Evolutionary conservation across 2,113 vertebrate genomes (phyloP), one percentile per base, ranked within the genome.

Genomic region (Prunella himalayana): DNA sequence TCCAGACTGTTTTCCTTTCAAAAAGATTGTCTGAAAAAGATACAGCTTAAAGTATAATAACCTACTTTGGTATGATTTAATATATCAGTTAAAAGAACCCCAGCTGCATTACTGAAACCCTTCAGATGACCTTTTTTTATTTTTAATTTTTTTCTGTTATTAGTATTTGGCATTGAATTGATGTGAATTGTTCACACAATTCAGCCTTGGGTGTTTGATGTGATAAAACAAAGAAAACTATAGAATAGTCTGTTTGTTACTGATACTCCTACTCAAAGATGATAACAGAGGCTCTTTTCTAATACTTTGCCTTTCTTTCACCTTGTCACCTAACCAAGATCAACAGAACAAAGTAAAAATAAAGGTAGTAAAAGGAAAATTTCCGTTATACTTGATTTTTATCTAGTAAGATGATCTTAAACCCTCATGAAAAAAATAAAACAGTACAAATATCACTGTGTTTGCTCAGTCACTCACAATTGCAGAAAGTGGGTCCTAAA

Each of bases 371-470:
- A 88, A 84, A 63, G 30, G 23, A 84, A 91, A 75, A 51, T 71
- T 79, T 95, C 70, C 31, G 21, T 76, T 92, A 72, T 82, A 41
- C 25, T 90, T 94, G 59, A 69, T 80, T 95, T 97, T 93, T 96
- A 86, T 93, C 85, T 90, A 69, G 42, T 57, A 65, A 79, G 88
- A 63, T 33, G 54, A 70, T 86, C 91, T 90, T 86, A 69, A 85
- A 77, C n/a, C 66, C 60, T 72, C 18, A 63, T 20, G 25, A 54
- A 53, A 79, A 77, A 92, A 70, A 63, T 60, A 60, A 68, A 90
- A 4, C 49, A 63, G 56, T 73, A 86, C 64, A 92, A 83, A 90
- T 92, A 96, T 56, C n/a, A 54, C 22, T 50, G 54, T 88, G 51
- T 91, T 96, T 90, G 65, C 77, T 91, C 72, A 86, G 83, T 88